Percentiles rank a stretch among this genome's conserved stretches.
Conservation (phyloP, 2,888 invertebrate species). For the Orthosia incerta region DNA sequence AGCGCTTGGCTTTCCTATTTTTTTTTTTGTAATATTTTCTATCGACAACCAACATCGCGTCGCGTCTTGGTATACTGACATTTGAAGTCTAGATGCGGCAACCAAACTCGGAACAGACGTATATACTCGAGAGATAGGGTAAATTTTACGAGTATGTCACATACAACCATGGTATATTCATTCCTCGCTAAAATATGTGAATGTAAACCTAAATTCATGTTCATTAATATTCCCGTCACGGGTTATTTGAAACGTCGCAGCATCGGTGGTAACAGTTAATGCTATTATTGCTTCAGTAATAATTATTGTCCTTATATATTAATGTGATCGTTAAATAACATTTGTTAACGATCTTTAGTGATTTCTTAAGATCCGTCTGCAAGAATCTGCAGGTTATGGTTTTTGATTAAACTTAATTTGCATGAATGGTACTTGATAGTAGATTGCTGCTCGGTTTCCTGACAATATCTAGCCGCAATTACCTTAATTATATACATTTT, state of each 20-base stretch:
- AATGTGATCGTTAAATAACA: background rate
- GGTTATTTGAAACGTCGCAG: background rate
- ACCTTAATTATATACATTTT: too few relatives aligned
- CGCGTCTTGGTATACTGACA: background rate
- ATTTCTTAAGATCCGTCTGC: too few relatives aligned
- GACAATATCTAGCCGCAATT: too few relatives aligned
- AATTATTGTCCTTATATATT: background rate
- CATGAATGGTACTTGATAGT: too few relatives aligned
- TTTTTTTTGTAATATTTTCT: too few relatives aligned
- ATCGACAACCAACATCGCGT: background rate
- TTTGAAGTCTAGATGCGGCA: slow-evolving; percentile 3
- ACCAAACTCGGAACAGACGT: slow-evolving; percentile 9
- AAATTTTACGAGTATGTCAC: slow-evolving; percentile 36
- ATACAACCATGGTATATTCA: background rate
- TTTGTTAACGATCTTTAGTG: too few relatives aligned
- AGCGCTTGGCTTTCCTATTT: too few relatives aligned
- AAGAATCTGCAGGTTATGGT: too few relatives aligned
- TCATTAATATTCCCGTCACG: slow-evolving; percentile 36
- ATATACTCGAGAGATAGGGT: background rate
- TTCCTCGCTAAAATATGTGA: slow-evolving; percentile 37
- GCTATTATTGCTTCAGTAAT: slow-evolving; percentile 4
- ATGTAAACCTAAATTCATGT: slow-evolving; percentile 30
- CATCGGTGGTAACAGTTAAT: background rate
- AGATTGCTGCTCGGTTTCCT: too few relatives aligned
- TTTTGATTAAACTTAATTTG: too few relatives aligned